Evolutionary conservation across 2,888 invertebrate species (phyloP).

Genomic region (Myopa testacea): DNA sequence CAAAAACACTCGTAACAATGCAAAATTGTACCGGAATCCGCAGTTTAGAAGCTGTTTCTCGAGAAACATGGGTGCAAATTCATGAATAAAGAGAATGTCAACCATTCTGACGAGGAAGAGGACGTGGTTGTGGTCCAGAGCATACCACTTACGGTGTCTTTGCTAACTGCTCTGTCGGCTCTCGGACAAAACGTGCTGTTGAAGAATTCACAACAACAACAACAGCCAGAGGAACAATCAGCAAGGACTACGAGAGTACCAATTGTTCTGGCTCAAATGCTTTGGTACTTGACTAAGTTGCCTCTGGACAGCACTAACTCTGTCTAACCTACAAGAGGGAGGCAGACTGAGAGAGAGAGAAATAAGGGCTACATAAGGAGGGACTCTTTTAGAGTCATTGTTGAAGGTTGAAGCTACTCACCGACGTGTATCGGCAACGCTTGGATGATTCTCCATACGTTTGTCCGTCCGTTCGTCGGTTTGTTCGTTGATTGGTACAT

Average conservation of each 20-base stretch:
- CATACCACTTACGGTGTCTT: background rate
- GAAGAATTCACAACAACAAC: background rate
- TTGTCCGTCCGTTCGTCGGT: background rate
- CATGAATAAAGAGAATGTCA: constrained; percentile 2
- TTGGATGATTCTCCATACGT: too few relatives aligned
- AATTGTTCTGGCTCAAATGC: background rate
- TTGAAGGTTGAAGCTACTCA: background rate
- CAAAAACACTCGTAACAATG: background rate
- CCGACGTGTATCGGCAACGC: too few relatives aligned
- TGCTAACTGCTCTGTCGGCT: background rate
- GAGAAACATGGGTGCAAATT: constrained; percentile 4
- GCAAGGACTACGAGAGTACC: background rate
- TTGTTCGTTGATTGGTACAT: background rate
- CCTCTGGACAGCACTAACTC: background rate
- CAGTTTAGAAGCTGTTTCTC: background rate
- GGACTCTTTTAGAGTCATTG: background rate
- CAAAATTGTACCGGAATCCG: background rate
- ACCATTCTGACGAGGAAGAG: background rate
- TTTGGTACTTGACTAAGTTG: background rate
- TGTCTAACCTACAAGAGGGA: background rate
- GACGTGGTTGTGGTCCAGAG: background rate
- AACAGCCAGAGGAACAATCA: background rate
- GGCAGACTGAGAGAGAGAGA: background rate
- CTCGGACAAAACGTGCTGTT: background rate
- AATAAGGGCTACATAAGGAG: background rate